These are phyloP conservation scores for Thymallus thymallus DNA, from an alignment of 2,113 vertebrate genomes.

Conservation along the genomic window DNA sequence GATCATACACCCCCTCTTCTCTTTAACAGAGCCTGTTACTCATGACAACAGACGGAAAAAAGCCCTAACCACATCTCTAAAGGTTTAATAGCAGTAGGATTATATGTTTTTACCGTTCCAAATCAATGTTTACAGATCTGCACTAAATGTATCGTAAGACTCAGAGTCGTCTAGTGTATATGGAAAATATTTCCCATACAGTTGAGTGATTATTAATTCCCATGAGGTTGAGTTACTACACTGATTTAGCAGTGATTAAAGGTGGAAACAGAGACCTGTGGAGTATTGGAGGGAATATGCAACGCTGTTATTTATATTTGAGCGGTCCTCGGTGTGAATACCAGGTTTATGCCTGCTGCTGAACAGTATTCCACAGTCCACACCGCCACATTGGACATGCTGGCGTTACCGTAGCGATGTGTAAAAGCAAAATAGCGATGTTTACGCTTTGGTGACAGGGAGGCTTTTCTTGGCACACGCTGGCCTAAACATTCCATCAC, in stretches of 20 bases:
- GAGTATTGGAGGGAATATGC: neutral
- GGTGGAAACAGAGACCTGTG: neutral
- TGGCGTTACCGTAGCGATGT: neutral
- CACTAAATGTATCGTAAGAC: neutral
- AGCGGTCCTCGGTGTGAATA: neutral
- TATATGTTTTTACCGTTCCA: neutral
- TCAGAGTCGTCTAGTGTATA: too few relatives aligned
- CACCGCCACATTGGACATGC: neutral
- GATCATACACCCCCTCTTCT: neutral
- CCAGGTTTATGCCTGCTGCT: neutral
- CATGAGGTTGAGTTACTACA: neutral
- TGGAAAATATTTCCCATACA: too few relatives aligned
- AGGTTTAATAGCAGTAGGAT: neutral
- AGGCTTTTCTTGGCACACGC: neutral
- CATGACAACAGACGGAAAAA: neutral
- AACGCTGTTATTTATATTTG: neutral
- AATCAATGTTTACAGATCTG: constrained; percentile 4
- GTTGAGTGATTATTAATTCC: neutral
- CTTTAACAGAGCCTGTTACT: neutral
- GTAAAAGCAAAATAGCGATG: neutral
- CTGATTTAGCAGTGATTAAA: neutral
- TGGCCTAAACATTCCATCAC: neutral
- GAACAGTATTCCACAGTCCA: neutral
- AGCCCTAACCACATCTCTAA: neutral
- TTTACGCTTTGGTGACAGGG: neutral